Percentiles rank a stretch among this genome's conserved stretches.
These are phyloP conservation scores for Archips crataeganus DNA, from an alignment of 2,888 invertebrate species.

Conservation along the genomic window DNA sequence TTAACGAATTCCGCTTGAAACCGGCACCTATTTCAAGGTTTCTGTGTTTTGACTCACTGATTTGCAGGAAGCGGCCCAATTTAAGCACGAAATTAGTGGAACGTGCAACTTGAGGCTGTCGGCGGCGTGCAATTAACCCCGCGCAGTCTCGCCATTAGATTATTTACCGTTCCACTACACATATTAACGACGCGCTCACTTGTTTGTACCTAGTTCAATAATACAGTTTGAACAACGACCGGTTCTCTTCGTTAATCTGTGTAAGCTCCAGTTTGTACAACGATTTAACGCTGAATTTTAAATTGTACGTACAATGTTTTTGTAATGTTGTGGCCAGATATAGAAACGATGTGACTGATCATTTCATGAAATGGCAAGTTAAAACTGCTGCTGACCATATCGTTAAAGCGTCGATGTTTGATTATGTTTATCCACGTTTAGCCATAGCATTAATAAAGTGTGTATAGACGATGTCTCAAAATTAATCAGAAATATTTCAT, in stretches of 20 bases:
- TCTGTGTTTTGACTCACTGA: conserved; percentile 10
- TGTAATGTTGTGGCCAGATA: background rate
- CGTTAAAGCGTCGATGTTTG: no score
- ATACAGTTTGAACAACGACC: conserved; percentile 24
- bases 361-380: no score
- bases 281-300: conserved; percentile 12
- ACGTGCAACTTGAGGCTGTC: background rate
- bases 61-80: conserved; percentile 6
- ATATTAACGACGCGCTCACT: conserved; percentile 7
- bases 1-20: conserved; percentile 4
- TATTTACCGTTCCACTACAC: conserved; percentile 30
- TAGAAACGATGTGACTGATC: no score
- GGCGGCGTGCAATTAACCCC: background rate
- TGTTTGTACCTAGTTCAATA: conserved; percentile 19
- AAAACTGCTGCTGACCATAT: no score
- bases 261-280: conserved; percentile 15
- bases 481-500: no score
- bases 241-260: conserved; percentile 28
- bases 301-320: conserved; percentile 7
- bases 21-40: conserved; percentile 16
- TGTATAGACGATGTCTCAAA: no score
- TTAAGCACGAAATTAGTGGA: conserved; percentile 3
- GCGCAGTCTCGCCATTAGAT: background rate
- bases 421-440: no score
- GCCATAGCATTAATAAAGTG: no score